A percentile compares a stretch with the other conserved stretches of the same genome.
These are phyloP conservation scores for Sylvia atricapilla DNA, from an alignment of 2,113 vertebrate species.

Conservation along the genomic window DNA sequence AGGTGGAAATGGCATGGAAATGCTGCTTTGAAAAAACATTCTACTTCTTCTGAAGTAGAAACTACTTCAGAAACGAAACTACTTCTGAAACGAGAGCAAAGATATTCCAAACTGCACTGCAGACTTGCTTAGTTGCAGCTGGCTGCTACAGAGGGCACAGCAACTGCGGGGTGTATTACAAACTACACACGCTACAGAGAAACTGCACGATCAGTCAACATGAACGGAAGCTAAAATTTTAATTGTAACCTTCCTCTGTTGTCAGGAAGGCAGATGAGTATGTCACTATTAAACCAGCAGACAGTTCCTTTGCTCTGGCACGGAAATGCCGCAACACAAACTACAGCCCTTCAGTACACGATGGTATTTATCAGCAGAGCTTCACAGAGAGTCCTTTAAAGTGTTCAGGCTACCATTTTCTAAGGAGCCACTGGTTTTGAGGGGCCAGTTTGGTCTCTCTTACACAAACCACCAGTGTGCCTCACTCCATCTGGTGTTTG, in stretches of 20 bases:
- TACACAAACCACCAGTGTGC: not conserved
- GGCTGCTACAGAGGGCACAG: not conserved
- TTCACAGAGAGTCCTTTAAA: not conserved
- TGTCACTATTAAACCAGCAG: not conserved
- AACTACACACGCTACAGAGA: not conserved
- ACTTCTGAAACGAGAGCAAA: not conserved
- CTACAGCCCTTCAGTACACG: not conserved
- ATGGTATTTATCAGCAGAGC: not conserved
- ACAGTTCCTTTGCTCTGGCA: not conserved
- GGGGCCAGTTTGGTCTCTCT: not conserved
- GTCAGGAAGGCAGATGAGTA: not conserved
- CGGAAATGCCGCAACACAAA: not conserved
- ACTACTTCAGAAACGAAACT: not conserved
- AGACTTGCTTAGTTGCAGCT: not conserved
- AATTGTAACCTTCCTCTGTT: not conserved
- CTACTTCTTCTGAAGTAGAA: not conserved
- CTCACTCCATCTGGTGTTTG: not conserved
- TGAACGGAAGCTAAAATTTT: not conserved
- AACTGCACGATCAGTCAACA: not conserved
- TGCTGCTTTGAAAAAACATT: not conserved
- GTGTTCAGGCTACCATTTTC: not conserved
- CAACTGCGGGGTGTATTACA: not conserved
- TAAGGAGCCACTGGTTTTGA: not conserved
- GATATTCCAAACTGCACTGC: not conserved
- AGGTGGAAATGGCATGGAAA: not conserved